Conservation (phyloP, 37 sponge, comb jelly and placozoan genomes). For the Axinella damicornis region DNA sequence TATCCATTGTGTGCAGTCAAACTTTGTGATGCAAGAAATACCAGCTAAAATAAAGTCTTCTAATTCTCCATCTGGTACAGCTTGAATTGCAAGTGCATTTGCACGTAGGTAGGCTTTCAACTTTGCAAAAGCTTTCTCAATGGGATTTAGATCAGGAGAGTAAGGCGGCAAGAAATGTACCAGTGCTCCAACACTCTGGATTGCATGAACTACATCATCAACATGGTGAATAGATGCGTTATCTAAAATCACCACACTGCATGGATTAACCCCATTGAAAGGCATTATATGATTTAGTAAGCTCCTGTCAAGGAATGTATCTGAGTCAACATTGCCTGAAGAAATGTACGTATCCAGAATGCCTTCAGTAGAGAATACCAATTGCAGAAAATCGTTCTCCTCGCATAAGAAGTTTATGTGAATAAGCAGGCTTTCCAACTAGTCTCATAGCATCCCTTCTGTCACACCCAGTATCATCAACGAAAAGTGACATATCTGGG, state of each 20-base stretch:
- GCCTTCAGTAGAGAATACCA: background rate
- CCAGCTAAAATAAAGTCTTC: slow-evolving; percentile 14
- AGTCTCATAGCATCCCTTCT: background rate
- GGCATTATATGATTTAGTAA: background rate
- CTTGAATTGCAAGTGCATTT: slow-evolving; percentile 6
- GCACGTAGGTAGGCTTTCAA: background rate
- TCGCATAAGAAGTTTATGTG: background rate
- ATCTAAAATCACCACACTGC: no score
- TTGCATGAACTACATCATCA: background rate
- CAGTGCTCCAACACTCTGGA: background rate
- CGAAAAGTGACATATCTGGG: background rate
- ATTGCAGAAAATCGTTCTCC: background rate
- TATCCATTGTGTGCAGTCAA: slow-evolving; percentile 14
- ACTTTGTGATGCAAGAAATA: background rate
- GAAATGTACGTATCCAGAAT: background rate
- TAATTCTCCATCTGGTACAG: background rate
- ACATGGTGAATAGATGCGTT: background rate
- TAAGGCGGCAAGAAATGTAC: slow-evolving; percentile 29
- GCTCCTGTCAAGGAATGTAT: background rate
- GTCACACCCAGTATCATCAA: background rate
- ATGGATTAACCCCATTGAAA: no score
- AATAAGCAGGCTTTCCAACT: background rate
- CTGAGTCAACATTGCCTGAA: background rate
- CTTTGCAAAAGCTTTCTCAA: slow-evolving; percentile 11
- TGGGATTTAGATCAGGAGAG: slow-evolving; percentile 20